Base-by-base conservation (phyloP, 2,797 vertebrate genomes). In the Syngnathus rostellatus region DNA sequence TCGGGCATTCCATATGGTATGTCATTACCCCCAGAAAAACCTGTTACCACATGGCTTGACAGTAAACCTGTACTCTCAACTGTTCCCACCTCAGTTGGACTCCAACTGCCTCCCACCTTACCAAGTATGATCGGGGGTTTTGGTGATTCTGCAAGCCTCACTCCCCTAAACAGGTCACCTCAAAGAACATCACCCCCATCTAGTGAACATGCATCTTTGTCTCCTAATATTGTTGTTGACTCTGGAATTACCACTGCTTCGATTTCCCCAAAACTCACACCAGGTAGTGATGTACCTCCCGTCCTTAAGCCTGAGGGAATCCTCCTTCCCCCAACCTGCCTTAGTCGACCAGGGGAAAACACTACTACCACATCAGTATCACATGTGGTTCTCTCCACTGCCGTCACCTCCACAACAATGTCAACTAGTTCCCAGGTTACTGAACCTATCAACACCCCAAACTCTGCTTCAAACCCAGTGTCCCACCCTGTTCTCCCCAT, bases 1-100 rank as follows among this genome's bases (percentile, higher is more conserved):
- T 97, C 97, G 66, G 97, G 97, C 78, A 99, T 99, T 71, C 97
- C 97, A 0, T 99, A 99, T 0, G 97, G 97, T 63, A 99, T 99
- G 97, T 98, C 97, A 0, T 89, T 99, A 80, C 97, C 97, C 16
- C 97, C 96, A 0, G 97, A 99, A 82, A 99, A 99, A 83, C 97
- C 97, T 0, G 95, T 98, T 63, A 97, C 97, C 68, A 98, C 97
- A 0, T 99, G 97, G 97, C 90, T 99, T 51, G 97, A 99, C 88
- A 99, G 94, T 86, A 99, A 99, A 79, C 96, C 96, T 0, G 93
- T 97, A 71, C 79, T 99, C 74, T 89, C 97, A 2, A 96, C 95
- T 0, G 88, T 93, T 51, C 86, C 95, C 4, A 94, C 94, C 31
- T 95, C 96, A 25, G 91, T 95, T 0, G 94, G 94, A 58, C 91